These are phyloP conservation scores for Cinclus cinclus DNA, from an alignment of 2,113 vertebrate species.

Conservation along the genomic window DNA sequence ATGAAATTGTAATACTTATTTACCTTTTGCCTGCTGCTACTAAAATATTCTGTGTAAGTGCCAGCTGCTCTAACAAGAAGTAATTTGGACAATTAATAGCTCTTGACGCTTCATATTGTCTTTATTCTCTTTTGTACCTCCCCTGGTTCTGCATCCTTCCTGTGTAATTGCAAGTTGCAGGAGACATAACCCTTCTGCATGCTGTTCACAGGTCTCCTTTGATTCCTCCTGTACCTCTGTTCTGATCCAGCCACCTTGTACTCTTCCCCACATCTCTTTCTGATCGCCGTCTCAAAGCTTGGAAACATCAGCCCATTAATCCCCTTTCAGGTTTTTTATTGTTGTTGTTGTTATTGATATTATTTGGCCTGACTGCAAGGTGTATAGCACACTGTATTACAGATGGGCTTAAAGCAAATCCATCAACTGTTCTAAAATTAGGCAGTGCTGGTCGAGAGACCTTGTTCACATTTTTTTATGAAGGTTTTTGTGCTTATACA, in stretches of 20 bases:
- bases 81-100: not conserved
- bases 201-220: not conserved
- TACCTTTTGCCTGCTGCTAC: not conserved
- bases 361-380: constrained; percentile 11
- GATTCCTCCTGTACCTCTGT: not conserved
- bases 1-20: not conserved
- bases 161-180: not conserved
- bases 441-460: not conserved
- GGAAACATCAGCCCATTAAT: constrained; percentile 47
- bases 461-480: not conserved
- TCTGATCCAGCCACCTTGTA: not conserved
- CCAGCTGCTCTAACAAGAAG: not conserved
- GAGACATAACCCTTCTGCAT: not conserved
- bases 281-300: constrained; percentile 2
- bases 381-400: not conserved
- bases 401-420: not conserved
- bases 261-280: constrained; percentile 5
- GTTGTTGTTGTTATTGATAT: constrained; percentile 45
- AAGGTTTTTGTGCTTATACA: constrained; percentile 20
- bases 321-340: constrained; percentile 25
- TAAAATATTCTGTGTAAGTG: not conserved
- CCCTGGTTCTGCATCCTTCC: not conserved
- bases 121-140: not conserved
- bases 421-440: constrained; percentile 27
- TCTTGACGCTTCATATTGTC: not conserved